Evolutionary conservation across 2,797 vertebrate genomes (phyloP), one percentile per base, ranked within the genome.

Genomic region (Coendou prehensilis): DNA sequence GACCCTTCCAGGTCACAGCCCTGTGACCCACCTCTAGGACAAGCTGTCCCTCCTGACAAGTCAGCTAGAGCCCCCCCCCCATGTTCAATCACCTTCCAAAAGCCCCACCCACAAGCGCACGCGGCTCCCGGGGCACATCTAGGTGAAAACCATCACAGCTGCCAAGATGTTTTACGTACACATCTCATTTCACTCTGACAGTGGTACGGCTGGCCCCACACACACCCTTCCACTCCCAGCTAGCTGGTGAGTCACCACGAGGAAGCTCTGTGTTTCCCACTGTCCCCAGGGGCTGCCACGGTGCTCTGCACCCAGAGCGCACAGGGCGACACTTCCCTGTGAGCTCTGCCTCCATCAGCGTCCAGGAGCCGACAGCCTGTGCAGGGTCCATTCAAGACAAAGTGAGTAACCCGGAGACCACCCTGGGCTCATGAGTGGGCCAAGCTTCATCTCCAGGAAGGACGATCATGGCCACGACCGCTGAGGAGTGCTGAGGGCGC

Each of bases 281-380:
- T 45, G 11, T 45, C 75, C 50, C 91, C 18, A 30, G 76, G n/a
- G 59, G 50, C 28, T 9, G 9, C 5, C 10, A 56, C 9, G 15
- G 28, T 18, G 56, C 47, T 61, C 80, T 23, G 63, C 10, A 78
- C 45, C 45, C 63, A 88, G 20, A 63, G n/a, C 1, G 30, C 20
- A 13, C 6, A 26, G 17, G 67, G 6, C 63, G 56, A 23, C 79
- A 76, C 61, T n/a, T 13, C 23, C 56, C 37, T 75, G 28, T 45
- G 17, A 93, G n/a, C 67, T 86, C 92, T 71, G 45, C 63, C 50
- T 84, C 92, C 85, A 73, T 33, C 47, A 63, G 54, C n/a, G 64
- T 9, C 71, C 64, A 88, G 75, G 41, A 91, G 54, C 73, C 61
- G 86, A 84, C 6, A 67, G 8, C 63, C 22, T 45, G 63, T 67